These are phyloP conservation scores for Octonoba sinensis DNA, from an alignment of 2,888 invertebrate genomes.

Conservation along the genomic window DNA sequence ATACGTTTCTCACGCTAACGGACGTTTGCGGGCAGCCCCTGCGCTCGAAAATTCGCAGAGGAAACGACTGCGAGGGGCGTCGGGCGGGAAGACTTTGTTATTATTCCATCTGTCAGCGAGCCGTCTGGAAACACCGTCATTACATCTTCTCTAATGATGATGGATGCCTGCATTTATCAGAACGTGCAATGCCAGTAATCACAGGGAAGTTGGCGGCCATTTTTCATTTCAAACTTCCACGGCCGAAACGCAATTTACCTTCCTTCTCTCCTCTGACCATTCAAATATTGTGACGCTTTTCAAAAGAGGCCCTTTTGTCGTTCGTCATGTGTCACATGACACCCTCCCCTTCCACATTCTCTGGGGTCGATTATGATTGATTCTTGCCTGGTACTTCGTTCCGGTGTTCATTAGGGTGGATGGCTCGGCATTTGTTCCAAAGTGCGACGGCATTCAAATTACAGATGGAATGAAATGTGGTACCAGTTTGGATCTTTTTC, in stretches of 20 bases:
- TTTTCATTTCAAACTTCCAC: conserved; percentile 41
- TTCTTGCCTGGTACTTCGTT: conserved; percentile 8
- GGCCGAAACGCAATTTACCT: conserved; percentile 6
- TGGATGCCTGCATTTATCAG: conserved; percentile 60
- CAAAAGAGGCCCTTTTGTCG: conserved; percentile 23
- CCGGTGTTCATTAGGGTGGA: conserved; percentile 8
- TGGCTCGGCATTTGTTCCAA: no score
- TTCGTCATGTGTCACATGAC: conserved; percentile 20
- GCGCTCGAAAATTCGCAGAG: conserved; percentile 25
- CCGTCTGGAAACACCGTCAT: conserved; percentile 62
- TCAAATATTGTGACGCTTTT: conserved; percentile 61
- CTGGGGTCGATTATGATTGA: conserved; percentile 45
- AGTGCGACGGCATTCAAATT: no score
- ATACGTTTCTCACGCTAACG: no score
- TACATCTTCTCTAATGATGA: conserved; percentile 63
- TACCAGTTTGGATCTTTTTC: background rate
- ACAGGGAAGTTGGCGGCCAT: conserved; percentile 59
- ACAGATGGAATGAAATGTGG: background rate
- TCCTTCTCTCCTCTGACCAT: conserved; percentile 29
- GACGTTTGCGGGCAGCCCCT: conserved; percentile 51
- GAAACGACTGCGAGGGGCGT: conserved; percentile 9
- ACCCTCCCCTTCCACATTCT: background rate
- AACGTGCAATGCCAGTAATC: conserved; percentile 59
- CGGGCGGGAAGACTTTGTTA: conserved; percentile 54
- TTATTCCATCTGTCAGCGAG: conserved; percentile 63